Percentiles rank a stretch among this genome's conserved stretches.
phyloP scores from a whole-genome alignment of 2,113 vertebrate species.

The Callorhinus ursinus region DNA sequence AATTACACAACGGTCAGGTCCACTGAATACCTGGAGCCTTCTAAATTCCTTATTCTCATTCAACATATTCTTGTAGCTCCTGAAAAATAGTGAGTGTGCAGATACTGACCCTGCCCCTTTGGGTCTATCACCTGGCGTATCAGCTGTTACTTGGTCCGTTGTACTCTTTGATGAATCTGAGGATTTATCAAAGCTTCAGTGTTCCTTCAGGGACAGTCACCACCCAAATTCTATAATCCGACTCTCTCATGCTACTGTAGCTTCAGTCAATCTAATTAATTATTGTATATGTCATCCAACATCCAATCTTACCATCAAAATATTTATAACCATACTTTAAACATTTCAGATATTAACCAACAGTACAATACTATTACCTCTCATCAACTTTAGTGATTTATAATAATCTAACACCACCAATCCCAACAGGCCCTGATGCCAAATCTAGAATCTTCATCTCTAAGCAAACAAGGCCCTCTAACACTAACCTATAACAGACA shows the following conservation, averaged over 20 bases:
- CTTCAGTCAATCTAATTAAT: background rate
- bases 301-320: background rate
- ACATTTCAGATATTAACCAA: background rate
- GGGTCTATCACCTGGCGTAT: background rate
- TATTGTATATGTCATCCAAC: background rate
- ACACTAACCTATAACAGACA: background rate
- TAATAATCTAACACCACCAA: background rate
- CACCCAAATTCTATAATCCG: background rate
- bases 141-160: background rate
- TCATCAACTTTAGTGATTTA: background rate
- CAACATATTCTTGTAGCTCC: background rate
- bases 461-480: background rate
- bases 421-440: background rate
- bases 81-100: background rate
- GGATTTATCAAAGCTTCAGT: background rate
- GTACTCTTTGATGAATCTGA: background rate
- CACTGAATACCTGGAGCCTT: background rate
- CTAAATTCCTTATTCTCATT: slow-evolving; percentile 19
- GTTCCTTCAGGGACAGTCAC: background rate
- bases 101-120: background rate
- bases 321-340: background rate
- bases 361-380: background rate
- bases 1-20: background rate
- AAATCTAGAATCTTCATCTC: background rate
- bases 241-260: background rate